A percentile compares a stretch with the other conserved stretches of the same genome.
phyloP scores from a whole-genome alignment of 2,888 invertebrate genomes.

The Papilio demoleus region DNA sequence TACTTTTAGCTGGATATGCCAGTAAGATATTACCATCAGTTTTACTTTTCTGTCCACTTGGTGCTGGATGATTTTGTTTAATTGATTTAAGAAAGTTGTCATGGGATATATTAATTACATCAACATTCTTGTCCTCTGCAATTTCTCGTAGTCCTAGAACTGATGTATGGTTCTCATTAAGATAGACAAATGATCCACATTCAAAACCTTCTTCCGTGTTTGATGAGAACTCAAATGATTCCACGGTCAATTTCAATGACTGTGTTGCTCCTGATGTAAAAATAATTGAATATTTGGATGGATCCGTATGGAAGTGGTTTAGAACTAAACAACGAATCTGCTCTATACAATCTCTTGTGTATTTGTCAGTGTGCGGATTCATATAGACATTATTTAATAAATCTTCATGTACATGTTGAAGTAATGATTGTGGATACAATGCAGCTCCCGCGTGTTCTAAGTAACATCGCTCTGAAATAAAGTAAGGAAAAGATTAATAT shows the following conservation, averaged over 20 bases:
- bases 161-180: slow-evolving; percentile 97
- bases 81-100: slow-evolving; percentile 80
- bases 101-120: slow-evolving; percentile 83
- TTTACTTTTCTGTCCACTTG: slow-evolving; percentile 46
- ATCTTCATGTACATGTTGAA: slow-evolving; percentile 86
- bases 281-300: slow-evolving; percentile 92
- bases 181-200: slow-evolving; percentile 88
- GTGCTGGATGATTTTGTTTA: slow-evolving; percentile 44
- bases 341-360: slow-evolving; percentile 93
- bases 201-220: slow-evolving; percentile 54
- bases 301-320: slow-evolving; percentile 91
- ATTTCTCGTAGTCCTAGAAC: slow-evolving; percentile 95
- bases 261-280: slow-evolving; percentile 98
- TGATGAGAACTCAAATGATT: slow-evolving; percentile 87
- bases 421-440: slow-evolving; percentile 90
- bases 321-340: slow-evolving; percentile 92
- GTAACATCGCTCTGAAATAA: slow-evolving; percentile 87
- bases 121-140: slow-evolving; percentile 81
- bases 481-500: slow-evolving; percentile 28
- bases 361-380: slow-evolving; percentile 95
- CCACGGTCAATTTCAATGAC: slow-evolving; percentile 91
- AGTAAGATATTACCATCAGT: slow-evolving; percentile 83
- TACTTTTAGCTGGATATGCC: slow-evolving; percentile 96
- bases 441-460: slow-evolving; percentile 96
- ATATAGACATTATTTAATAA: slow-evolving; percentile 89